These are phyloP conservation scores for Motacilla tschutschensis DNA, from an alignment of 2,113 vertebrate genomes.

Conservation along the genomic window DNA sequence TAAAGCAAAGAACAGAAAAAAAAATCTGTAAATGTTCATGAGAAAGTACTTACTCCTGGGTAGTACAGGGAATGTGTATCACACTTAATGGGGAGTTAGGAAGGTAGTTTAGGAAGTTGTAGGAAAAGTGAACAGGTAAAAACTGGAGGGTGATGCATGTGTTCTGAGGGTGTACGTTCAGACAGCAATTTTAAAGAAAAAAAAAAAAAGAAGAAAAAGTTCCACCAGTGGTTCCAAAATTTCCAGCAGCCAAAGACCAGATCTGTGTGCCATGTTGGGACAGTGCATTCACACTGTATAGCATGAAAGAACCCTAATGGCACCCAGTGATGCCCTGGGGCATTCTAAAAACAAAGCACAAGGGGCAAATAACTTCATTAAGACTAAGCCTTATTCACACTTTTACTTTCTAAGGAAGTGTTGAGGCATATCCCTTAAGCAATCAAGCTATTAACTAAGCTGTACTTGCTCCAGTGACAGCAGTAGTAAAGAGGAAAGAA, in stretches of 20 bases:
- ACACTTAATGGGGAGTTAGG: background rate
- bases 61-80: background rate
- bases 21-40: background rate
- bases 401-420: background rate
- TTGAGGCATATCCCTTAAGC: background rate
- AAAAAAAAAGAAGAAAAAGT: background rate
- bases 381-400: background rate
- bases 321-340: fast-evolving
- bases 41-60: background rate
- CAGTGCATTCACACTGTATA: background rate
- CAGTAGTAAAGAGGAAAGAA: background rate
- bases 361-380: background rate
- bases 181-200: background rate
- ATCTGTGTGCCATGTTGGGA: background rate
- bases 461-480: background rate
- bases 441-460: fast-evolving
- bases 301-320: background rate
- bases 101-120: background rate
- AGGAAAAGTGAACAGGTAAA: background rate
- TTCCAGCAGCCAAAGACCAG: background rate
- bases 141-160: background rate
- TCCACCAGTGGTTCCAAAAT: background rate
- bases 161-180: background rate
- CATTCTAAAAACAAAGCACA: background rate
- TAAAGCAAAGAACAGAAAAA: background rate